These are phyloP conservation scores for Chrysolina americana DNA, from an alignment of 2,888 invertebrate genomes.

Conservation along the genomic window DNA sequence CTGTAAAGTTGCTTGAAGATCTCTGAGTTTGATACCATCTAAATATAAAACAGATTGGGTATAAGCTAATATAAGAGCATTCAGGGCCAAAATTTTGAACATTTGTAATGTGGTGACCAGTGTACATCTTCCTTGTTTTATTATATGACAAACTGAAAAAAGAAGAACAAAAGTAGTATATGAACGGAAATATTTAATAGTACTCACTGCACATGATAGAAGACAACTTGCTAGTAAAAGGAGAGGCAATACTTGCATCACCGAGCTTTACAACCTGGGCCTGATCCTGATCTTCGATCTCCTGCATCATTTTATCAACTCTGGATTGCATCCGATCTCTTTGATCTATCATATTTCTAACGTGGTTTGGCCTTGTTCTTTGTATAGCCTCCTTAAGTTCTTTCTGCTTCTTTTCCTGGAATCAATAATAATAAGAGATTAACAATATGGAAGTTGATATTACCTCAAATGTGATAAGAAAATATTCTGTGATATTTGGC, in stretches of 20 bases:
- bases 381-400: conserved; percentile 50
- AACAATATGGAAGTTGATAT: too few species aligned
- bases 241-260: conserved; percentile 99
- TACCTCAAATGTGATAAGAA: too few species aligned
- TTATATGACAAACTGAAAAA: conserved; percentile 94
- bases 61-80: conserved; percentile 97
- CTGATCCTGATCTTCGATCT: conserved; percentile 89
- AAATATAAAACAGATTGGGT: conserved; percentile 98
- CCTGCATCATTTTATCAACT: conserved; percentile 81
- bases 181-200: conserved; percentile 3
- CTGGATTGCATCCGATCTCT: conserved; percentile 62
- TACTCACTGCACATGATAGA: conserved; percentile 94
- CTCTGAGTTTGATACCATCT: conserved; percentile 98
- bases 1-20: conserved; percentile 97
- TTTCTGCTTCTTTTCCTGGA: conserved; percentile 55
- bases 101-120: conserved; percentile 99
- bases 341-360: conserved; percentile 57
- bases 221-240: conserved; percentile 97
- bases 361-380: conserved; percentile 58
- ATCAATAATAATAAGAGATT: background rate
- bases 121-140: conserved; percentile 99
- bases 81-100: conserved; percentile 99
- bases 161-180: conserved; percentile 42
- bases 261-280: conserved; percentile 94
- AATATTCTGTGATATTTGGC: too few species aligned